Percentiles rank a stretch among this genome's conserved stretches.
phyloP scores from a whole-genome alignment of 1,140 invertebrate genomes.

The Leptestheria dahalacensis region DNA sequence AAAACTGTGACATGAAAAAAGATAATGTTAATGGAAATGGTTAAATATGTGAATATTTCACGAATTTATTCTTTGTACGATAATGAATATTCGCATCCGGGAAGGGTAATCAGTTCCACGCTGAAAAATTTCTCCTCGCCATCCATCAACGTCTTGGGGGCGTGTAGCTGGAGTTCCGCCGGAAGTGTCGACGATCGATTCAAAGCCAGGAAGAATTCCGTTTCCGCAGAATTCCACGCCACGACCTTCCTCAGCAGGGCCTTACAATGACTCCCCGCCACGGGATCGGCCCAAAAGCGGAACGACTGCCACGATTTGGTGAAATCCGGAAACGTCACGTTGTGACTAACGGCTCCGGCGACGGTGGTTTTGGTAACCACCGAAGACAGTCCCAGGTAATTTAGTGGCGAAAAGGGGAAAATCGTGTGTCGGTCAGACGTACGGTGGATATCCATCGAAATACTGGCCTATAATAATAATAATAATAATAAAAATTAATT shows the following conservation, averaged over 20 bases:
- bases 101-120: not conserved
- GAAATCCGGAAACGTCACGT: conserved; percentile 38
- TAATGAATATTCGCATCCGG: not conserved
- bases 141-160: not conserved
- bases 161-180: not conserved
- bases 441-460: conserved; percentile 48
- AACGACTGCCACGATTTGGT: conserved; percentile 41
- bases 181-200: not conserved
- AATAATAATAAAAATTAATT: not conserved
- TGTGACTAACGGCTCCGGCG: conserved; percentile 36
- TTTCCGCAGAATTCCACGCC: not conserved
- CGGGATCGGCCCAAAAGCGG: conserved; percentile 25
- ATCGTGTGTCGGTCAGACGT: conserved; percentile 35
- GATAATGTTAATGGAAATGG: not conserved
- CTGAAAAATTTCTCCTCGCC: not conserved
- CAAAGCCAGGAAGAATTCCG: not conserved
- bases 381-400: conserved; percentile 23
- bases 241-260: conserved; percentile 12
- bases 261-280: not conserved
- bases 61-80: not conserved
- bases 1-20: not conserved
- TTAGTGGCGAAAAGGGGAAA: conserved; percentile 35
- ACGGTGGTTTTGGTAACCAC: conserved; percentile 19
- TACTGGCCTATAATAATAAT: conserved; percentile 33
- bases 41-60: too few relatives aligned